A percentile compares a stretch with the other conserved stretches of the same genome.
Conservation (phyloP, 1,140 invertebrate species). For the Neotoxoptera formosana region DNA sequence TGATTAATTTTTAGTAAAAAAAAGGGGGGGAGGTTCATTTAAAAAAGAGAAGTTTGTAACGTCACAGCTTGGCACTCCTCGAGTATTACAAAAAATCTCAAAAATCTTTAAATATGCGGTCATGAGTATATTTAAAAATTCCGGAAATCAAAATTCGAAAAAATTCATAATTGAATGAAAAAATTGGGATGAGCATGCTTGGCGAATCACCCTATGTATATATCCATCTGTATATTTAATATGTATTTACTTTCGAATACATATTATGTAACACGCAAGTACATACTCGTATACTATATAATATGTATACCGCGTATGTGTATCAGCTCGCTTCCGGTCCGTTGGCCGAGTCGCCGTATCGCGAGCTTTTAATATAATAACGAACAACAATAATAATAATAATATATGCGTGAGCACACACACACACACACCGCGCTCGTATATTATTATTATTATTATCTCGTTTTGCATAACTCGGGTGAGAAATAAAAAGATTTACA, state of each 20-base stretch:
- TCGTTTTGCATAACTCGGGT: not conserved
- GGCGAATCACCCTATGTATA: too few species aligned
- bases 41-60: too few species aligned
- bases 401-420: not conserved
- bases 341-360: not conserved
- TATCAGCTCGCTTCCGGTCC: conserved; percentile 20
- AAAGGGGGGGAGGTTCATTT: too few species aligned
- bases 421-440: not conserved
- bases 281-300: not conserved
- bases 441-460: not conserved
- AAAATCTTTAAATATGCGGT: too few species aligned
- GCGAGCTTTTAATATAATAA: conserved; percentile 34
- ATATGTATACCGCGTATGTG: not conserved
- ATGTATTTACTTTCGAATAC: not conserved
- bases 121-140: too few species aligned
- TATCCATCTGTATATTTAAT: not conserved
- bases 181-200: too few species aligned
- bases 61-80: too few species aligned
- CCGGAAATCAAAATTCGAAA: too few species aligned
- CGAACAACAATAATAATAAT: not conserved
- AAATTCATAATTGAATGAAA: too few species aligned
- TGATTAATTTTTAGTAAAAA: too few species aligned
- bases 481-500: not conserved
- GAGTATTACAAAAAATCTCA: too few species aligned
- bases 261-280: not conserved